These are phyloP conservation scores for Nannospalax galili DNA, from an alignment of 2,113 vertebrate species.

Conservation along the genomic window DNA sequence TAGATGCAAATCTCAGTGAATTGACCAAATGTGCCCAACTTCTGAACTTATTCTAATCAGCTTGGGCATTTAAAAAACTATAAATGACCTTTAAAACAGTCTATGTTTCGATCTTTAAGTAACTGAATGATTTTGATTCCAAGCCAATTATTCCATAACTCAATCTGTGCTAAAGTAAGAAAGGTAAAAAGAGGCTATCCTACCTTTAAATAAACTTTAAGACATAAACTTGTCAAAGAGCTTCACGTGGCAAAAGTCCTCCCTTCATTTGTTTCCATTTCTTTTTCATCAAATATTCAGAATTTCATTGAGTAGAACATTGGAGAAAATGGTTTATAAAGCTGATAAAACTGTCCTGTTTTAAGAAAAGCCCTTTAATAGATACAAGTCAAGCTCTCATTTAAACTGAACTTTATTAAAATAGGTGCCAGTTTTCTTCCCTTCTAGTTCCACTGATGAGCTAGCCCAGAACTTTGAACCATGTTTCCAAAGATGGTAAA, in stretches of 20 bases:
- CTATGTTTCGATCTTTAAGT: conserved; percentile 65
- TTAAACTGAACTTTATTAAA: conserved; percentile 71
- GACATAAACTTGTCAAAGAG: conserved; percentile 62
- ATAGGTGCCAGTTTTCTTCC: conserved; percentile 81
- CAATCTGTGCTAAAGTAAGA: conserved; percentile 53
- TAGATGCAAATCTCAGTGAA: conserved; percentile 53
- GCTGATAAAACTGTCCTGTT: conserved; percentile 62
- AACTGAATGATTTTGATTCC: conserved; percentile 50
- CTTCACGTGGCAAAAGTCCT: conserved; percentile 46
- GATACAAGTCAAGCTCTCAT: conserved; percentile 48
- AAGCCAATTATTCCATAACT: conserved; percentile 51
- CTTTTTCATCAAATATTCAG: conserved; percentile 55
- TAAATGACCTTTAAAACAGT: conserved; percentile 36
- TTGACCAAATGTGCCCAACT: conserved; percentile 46
- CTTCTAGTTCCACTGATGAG: conserved; percentile 73
- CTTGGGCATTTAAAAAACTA: conserved; percentile 46
- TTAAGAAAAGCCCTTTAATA: conserved; percentile 75
- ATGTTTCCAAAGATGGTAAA: conserved; percentile 81
- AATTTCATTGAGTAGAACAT: conserved; percentile 54
- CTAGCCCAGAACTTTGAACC: conserved; percentile 81
- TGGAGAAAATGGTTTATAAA: conserved; percentile 54
- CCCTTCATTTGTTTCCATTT: conserved; percentile 61
- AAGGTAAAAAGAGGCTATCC: conserved; percentile 41
- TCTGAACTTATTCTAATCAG: conserved; percentile 61
- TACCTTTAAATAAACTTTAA: conserved; percentile 64